These are phyloP conservation scores for Microcebus lehilahytsara DNA, from an alignment of 2,113 vertebrate genomes.

Conservation along the genomic window DNA sequence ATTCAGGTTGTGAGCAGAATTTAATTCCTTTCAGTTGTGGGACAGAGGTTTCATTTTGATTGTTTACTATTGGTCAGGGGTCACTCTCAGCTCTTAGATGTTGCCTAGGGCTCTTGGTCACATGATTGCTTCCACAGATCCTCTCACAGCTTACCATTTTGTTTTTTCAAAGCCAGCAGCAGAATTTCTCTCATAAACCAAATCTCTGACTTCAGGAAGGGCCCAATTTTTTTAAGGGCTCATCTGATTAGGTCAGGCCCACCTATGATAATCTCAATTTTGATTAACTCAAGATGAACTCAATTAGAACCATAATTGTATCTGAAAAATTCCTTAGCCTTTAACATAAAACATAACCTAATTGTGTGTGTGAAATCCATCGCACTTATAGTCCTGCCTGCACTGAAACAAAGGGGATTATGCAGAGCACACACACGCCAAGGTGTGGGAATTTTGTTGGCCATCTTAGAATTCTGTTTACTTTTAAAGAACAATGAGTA, in stretches of 20 bases:
- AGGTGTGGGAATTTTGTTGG: neutral
- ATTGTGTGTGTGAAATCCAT: neutral
- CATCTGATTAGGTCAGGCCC: neutral
- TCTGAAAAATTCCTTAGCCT: neutral
- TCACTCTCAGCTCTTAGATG: neutral
- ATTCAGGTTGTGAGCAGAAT: neutral
- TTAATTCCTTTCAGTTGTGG: neutral
- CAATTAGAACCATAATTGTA: neutral
- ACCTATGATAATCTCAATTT: neutral
- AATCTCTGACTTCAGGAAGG: neutral
- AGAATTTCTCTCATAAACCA: neutral
- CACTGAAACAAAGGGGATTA: neutral
- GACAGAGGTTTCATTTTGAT: neutral
- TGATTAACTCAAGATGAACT: neutral
- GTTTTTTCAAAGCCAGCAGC: neutral
- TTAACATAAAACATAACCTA: neutral
- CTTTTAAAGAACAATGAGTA: neutral
- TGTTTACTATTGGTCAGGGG: neutral
- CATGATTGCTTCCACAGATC: neutral
- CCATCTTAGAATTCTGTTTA: neutral
- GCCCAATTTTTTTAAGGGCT: neutral
- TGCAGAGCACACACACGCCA: fast-evolving
- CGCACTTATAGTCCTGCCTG: neutral
- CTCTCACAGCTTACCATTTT: neutral
- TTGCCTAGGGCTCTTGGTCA: neutral